These are phyloP conservation scores for Phyllostomus hastatus DNA, from an alignment of 2,113 vertebrate genomes.

Conservation along the genomic window DNA sequence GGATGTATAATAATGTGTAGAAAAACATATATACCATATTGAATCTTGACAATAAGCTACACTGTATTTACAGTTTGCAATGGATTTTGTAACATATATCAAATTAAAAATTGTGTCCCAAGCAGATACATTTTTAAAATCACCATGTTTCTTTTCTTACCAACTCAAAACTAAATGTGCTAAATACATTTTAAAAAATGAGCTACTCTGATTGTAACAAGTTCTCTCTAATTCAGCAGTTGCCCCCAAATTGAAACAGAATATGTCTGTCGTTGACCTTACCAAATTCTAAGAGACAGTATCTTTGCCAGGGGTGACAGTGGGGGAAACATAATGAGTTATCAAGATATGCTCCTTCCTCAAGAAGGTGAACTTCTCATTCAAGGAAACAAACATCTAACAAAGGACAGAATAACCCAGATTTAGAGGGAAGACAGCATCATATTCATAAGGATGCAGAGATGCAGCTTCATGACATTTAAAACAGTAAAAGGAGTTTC, in stretches of 20 bases:
- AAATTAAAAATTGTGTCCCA: neutral
- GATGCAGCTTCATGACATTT: neutral
- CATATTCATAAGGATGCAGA: neutral
- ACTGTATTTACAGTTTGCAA: neutral
- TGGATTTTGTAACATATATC: neutral
- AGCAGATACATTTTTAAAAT: neutral
- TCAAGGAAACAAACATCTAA: neutral
- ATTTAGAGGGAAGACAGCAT: neutral
- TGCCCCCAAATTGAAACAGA: neutral
- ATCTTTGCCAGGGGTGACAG: neutral
- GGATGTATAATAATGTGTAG: neutral
- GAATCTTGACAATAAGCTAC: neutral
- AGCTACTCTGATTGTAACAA: neutral
- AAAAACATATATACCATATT: neutral
- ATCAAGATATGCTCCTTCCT: neutral
- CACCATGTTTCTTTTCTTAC: neutral
- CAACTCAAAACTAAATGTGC: neutral
- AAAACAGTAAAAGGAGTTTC: neutral
- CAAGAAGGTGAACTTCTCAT: neutral
- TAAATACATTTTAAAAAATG: neutral
- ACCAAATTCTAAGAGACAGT: neutral
- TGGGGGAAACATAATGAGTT: neutral
- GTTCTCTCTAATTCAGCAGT: neutral
- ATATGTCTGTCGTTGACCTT: neutral
- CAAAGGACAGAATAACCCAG: neutral